These are phyloP conservation scores for Drosophila lutescens DNA, from an alignment of 2,888 invertebrate genomes.

Conservation along the genomic window DNA sequence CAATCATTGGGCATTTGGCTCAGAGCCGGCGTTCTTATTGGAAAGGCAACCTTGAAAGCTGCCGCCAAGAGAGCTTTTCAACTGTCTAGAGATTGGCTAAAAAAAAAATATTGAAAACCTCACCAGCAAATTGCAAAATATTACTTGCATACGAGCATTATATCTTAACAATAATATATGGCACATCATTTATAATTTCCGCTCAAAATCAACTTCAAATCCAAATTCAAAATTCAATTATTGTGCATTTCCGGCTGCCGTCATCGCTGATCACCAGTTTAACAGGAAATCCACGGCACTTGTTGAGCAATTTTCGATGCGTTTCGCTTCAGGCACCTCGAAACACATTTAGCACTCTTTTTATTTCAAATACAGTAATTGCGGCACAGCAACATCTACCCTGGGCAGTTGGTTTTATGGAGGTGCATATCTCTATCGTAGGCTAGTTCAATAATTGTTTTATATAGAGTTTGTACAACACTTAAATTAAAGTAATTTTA, in stretches of 20 bases:
- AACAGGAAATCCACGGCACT: constrained; percentile 35
- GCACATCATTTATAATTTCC: constrained; percentile 78
- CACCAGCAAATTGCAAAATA: constrained; percentile 36
- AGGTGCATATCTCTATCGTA: too few relatives aligned
- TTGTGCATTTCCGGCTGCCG: constrained; percentile 66
- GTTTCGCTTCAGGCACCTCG: constrained; percentile 5
- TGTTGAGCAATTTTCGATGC: constrained; percentile 35
- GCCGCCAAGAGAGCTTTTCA: constrained; percentile 66
- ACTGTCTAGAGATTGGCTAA: constrained; percentile 31
- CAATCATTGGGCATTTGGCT: constrained; percentile 64
- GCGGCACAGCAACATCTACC: not conserved
- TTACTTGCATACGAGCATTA: constrained; percentile 27
- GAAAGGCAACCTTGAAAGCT: constrained; percentile 68
- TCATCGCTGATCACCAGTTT: constrained; percentile 17
- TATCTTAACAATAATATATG: constrained; percentile 57
- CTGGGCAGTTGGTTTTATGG: not conserved
- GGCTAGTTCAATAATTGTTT: not conserved
- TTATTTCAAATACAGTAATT: constrained; percentile 10
- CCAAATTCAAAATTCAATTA: constrained; percentile 59
- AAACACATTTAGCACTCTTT: constrained; percentile 18
- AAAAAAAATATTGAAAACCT: constrained; percentile 11
- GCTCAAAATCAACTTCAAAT: constrained; percentile 59
- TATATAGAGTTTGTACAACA: not conserved
- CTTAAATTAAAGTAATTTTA: not conserved
- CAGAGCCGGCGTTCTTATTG: constrained; percentile 65